Evolutionary conservation across 1,140 invertebrate species (phyloP), one percentile per base, ranked within the genome.

Genomic region (Tetragnatha versicolor): DNA sequence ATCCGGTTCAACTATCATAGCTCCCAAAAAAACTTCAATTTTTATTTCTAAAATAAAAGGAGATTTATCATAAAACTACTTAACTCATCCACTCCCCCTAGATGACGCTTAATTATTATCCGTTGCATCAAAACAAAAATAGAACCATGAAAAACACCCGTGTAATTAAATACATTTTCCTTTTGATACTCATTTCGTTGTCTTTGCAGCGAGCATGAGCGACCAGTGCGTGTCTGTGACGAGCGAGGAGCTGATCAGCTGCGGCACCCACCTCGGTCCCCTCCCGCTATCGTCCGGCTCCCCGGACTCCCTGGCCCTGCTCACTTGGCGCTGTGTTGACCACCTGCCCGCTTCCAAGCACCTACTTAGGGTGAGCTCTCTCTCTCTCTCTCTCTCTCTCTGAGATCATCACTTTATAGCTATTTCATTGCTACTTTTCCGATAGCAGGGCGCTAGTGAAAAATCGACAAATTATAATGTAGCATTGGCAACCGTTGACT

Each of bases 311-410:
- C 25, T 81, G 2, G 72, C 80, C 4, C 47, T 78, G 2, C 66
- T 81, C 20, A 73, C 66, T 2, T 81, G 80, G 73, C 31, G 80
- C 9, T 81, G 80, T 20, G 35, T 79, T 7, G 80, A 81, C 31
- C 60, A 76, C 31, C 35, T 80, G 1, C 31, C 72, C 10, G 20
- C 35, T 25, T 63, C 72, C 2, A 61, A 63, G 27, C 79, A 80
- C 60, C 31, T 76, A 2, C 22, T 77, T 0, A 80, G 76, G 66
- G 79, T 80, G 37, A 53, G 20, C 0, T 17, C 14, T 4, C 5
- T 9, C 29, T 42, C 12, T 10, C 1, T 25, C 25, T 47, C 25
- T 49, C 9, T 49, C 25, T 5, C 0, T 25, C 17, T 10, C n/a
- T 7, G 1, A 0, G 25, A 4, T 20, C n/a, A 33, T 33, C 10